Evolutionary conservation across 1,140 invertebrate species (phyloP).

Genomic region (Reticulitermes speratus): DNA sequence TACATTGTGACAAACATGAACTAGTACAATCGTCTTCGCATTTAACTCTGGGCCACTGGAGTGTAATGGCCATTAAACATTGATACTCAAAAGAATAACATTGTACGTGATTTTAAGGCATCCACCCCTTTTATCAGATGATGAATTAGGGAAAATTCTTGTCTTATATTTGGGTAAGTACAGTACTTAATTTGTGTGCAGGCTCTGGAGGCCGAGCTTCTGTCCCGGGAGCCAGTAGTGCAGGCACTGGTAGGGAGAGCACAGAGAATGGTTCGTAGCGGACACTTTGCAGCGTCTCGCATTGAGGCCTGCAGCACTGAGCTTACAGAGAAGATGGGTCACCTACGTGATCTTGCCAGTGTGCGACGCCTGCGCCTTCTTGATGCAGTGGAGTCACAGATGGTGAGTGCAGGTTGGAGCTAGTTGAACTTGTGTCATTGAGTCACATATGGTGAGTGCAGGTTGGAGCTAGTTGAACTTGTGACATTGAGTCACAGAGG

Average conservation of each 20-base stretch:
- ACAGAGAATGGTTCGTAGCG: constrained; percentile 74
- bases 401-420: constrained; percentile 51
- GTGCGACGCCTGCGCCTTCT: constrained; percentile 65
- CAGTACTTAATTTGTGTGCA: constrained; percentile 34
- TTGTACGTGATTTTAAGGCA: too few relatives aligned
- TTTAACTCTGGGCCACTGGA: too few relatives aligned
- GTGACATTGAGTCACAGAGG: constrained; percentile 80
- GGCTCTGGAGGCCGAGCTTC: constrained; percentile 78
- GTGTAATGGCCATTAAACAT: too few relatives aligned
- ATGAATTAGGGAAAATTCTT: too few relatives aligned
- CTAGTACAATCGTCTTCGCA: too few relatives aligned
- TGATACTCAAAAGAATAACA: too few relatives aligned
- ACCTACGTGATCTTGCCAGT: constrained; percentile 69
- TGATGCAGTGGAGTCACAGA: constrained; percentile 83
- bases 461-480: constrained; percentile 21
- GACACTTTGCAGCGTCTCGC: constrained; percentile 75
- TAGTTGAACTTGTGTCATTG: background rate
- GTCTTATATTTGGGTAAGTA: too few relatives aligned
- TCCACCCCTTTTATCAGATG: too few relatives aligned
- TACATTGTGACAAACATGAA: too few relatives aligned
- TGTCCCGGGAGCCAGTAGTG: constrained; percentile 79
- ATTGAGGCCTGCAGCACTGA: constrained; percentile 66
- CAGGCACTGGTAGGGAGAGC: constrained; percentile 68
- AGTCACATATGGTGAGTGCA: too few relatives aligned
- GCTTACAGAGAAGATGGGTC: constrained; percentile 62